Conservation (phyloP, 1,140 invertebrate genomes). For the Eulimnadia texana region DNA sequence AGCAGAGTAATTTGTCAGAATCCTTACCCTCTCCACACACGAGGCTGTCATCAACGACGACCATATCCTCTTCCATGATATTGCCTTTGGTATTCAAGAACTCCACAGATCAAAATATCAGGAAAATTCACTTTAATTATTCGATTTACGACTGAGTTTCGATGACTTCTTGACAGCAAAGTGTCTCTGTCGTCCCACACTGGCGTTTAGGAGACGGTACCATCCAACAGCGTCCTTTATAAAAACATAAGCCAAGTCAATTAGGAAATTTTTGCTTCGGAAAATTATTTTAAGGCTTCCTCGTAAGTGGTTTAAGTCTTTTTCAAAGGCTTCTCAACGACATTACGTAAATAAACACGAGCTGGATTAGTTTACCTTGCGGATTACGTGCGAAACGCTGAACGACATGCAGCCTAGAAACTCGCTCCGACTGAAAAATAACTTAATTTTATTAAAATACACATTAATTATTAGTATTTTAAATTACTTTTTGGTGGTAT, state of each 20-base stretch:
- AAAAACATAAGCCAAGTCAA: not conserved
- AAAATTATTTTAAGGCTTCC: not conserved
- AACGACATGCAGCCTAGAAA: constrained; percentile 65
- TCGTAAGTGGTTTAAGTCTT: too few species aligned
- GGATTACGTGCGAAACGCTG: constrained; percentile 47
- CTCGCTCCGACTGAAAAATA: constrained; percentile 51
- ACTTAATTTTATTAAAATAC: too few species aligned
- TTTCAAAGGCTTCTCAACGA: too few species aligned
- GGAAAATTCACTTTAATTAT: too few species aligned
- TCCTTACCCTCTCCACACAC: not conserved
- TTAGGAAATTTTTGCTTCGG: not conserved
- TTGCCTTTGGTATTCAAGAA: not conserved
- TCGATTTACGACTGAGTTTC: too few species aligned
- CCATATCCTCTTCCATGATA: constrained; percentile 3
- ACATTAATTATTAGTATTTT: too few species aligned
- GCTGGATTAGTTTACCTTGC: too few species aligned
- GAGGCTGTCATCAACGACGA: constrained; percentile 7
- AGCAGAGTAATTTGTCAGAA: not conserved
- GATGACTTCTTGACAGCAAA: constrained; percentile 16
- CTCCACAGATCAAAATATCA: too few species aligned
- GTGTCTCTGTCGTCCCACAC: constrained; percentile 25
- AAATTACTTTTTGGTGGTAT: constrained; percentile 30
- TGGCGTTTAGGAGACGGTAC: constrained; percentile 32
- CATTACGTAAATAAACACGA: too few species aligned
- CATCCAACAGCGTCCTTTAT: constrained; percentile 30